Evolutionary conservation across 2,888 invertebrate genomes (phyloP).

Genomic region (Helobdella robusta): DNA sequence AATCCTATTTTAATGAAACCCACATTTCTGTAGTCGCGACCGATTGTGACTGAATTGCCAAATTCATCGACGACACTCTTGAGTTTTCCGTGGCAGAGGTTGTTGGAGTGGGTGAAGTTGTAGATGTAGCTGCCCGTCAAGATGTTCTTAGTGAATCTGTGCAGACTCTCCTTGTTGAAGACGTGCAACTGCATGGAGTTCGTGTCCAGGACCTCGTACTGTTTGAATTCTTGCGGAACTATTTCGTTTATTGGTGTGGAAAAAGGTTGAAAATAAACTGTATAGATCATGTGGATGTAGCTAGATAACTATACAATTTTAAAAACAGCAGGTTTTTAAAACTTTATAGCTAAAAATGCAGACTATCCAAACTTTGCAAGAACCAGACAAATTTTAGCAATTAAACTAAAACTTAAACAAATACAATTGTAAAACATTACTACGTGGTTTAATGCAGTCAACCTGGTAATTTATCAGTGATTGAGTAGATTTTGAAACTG

Average conservation of each 20-base stretch:
- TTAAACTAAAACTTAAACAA: no score
- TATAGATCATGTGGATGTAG: no score
- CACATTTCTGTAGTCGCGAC: conserved; percentile 69
- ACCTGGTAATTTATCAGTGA: conserved; percentile 43
- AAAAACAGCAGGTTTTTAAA: no score
- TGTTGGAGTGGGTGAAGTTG: conserved; percentile 89
- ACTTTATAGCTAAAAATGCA: no score
- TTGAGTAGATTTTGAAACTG: conserved; percentile 59
- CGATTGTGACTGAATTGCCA: conserved; percentile 68
- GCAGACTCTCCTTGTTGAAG: conserved; percentile 71
- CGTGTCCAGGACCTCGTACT: conserved; percentile 84
- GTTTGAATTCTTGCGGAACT: conserved; percentile 37
- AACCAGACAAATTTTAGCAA: no score
- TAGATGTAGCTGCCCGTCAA: conserved; percentile 89
- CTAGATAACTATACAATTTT: no score
- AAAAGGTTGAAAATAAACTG: no score
- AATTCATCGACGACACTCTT: conserved; percentile 87
- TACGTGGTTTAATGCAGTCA: no score
- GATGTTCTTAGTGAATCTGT: conserved; percentile 83
- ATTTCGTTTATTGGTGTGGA: no score
- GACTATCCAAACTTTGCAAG: no score
- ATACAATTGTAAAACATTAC: no score
- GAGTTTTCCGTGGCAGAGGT: conserved; percentile 86
- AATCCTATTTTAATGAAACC: neutral
- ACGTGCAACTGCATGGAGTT: conserved; percentile 73